Base-by-base conservation (phyloP, 2,888 invertebrate species). In the Pseudococcus viburni region DNA sequence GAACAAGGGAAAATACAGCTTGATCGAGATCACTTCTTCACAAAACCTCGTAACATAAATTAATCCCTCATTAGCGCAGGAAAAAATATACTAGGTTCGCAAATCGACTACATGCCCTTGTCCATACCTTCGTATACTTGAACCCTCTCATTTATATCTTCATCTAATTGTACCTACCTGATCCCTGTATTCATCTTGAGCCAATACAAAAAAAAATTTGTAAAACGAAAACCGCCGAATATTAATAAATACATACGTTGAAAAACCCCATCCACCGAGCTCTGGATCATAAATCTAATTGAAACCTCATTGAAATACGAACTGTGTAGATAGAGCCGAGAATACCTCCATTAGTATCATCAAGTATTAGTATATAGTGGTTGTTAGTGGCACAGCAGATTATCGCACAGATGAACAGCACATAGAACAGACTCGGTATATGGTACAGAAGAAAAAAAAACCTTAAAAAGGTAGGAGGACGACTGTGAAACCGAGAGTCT, bases 341-440 rank as follows among this genome's bases (percentile, higher is more conserved):
- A 86, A 68, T 87, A 87, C 87, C 77, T 87, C 87, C 87, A 87
- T 87, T 87, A 87, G 87, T 77, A 87, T 87, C 87, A 87, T 87
- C 87, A 48, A 73, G 73, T 87, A 86, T 85, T 84, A 84, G 86
- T 86, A 86, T 86, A 48, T 68, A 85, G 86, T 73, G 42, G 86
- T 87, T 77, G 77, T 87, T 87, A 87, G 87, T 73, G 73, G 87
- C 26, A 33, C 87, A 77, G 73, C 87, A 87, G 87, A 87, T 87
- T 87, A 87, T 87, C 87, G 73, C 77, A 33, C 46, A 87, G 39
- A 77, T 77, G 77, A 77, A 77, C 77, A 77, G 12, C 33, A 39
- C 19, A 17, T 0, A 12, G 17, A 15, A 17, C 15, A 51, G 51
- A 51, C 51, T 11, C 51, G 17, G 51, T 51, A 77, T 33, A 33